Conservation (phyloP, 2,888 invertebrate genomes). For the Agonum fuliginosum region DNA sequence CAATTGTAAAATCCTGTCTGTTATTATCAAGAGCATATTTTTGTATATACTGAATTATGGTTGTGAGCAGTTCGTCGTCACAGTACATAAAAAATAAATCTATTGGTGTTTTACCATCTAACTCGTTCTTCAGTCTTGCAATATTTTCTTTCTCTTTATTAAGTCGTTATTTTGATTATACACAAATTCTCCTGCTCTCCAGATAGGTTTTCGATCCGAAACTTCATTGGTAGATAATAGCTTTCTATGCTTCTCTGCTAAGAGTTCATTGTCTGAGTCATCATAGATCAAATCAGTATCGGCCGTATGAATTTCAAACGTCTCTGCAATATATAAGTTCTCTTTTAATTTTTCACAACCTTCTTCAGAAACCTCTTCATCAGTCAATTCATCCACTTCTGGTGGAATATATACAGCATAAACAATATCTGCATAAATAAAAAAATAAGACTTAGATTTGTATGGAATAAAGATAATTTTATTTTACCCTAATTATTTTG, state of each 20-base stretch:
- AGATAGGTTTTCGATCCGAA: neutral
- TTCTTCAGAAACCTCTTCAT: slow-evolving; percentile 25
- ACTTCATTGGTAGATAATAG: neutral
- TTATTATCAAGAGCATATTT: slow-evolving; percentile 35
- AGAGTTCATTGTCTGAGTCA: neutral
- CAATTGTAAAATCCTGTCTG: slow-evolving; percentile 18
- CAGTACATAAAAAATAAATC: slow-evolving; percentile 16
- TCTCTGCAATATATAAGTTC: neutral
- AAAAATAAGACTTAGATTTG: neutral
- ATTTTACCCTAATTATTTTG: neutral
- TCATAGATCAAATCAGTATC: too few species aligned
- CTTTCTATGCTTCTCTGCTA: slow-evolving; percentile 4
- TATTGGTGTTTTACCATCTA: slow-evolving; percentile 20
- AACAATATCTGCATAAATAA: neutral
- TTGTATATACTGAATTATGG: slow-evolving; percentile 21
- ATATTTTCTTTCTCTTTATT: slow-evolving; percentile 30
- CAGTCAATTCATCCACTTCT: slow-evolving; percentile 18
- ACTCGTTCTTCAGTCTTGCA: slow-evolving; percentile 13
- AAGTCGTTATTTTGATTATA: slow-evolving; percentile 1
- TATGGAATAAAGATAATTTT: neutral
- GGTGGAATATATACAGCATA: slow-evolving; percentile 11
- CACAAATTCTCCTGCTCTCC: neutral
- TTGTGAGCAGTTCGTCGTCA: slow-evolving; percentile 16
- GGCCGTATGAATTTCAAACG: slow-evolving; percentile 19
- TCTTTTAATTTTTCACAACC: slow-evolving; percentile 4